Base-by-base conservation (phyloP, 2,888 invertebrate species). In the Mythimna pallens region DNA sequence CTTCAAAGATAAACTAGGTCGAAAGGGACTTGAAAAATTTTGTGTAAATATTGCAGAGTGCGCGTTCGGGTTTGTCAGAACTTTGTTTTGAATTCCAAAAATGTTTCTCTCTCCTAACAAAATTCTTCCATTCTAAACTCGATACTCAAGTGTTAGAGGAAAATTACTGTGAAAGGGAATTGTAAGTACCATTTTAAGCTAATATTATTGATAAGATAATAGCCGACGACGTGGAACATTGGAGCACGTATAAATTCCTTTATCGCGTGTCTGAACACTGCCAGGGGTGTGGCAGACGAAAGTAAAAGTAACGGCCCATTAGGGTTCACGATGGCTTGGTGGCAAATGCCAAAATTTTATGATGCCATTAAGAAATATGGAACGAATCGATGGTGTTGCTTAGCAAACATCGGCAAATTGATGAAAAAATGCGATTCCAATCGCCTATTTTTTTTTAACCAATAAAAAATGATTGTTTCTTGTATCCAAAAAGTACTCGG, bases 261-360 rank as follows among this genome's bases (percentile, higher is more conserved):
- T 85, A 87, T 90, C 70, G 89, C 88, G 89, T 89, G 88, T 83
- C 81, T 84, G 70, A 81, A 74, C 85, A 82, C 81, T 77, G 83
- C 83, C 88, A 83, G 82, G 89, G 92, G 92, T 89, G 92, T 87
- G 92, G 87, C 85, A 78, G 80, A 81, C 79, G 78, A 88, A 87
- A 87, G 81, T 88, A 89, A 88, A 86, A 87, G 81, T 87, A 90
- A 90, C 85, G 83, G 87, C 68, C 88, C 86, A 88, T 90, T 89
- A 89, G 82, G 81, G 78, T 80, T 80, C 83, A 81, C 80, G 80
- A 62, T 66, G 36, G 66, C 62, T 63, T 66, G 52, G 76, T 78
- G 78, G 81, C 71, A 79, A 81, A 85, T 86, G 82, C 73, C 80
- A 72, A 83, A 80, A 88, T 89, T 88, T 91, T 87, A 90, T 90